phyloP scores from a whole-genome alignment of 2,888 invertebrate genomes.

The Congeria kusceri region DNA sequence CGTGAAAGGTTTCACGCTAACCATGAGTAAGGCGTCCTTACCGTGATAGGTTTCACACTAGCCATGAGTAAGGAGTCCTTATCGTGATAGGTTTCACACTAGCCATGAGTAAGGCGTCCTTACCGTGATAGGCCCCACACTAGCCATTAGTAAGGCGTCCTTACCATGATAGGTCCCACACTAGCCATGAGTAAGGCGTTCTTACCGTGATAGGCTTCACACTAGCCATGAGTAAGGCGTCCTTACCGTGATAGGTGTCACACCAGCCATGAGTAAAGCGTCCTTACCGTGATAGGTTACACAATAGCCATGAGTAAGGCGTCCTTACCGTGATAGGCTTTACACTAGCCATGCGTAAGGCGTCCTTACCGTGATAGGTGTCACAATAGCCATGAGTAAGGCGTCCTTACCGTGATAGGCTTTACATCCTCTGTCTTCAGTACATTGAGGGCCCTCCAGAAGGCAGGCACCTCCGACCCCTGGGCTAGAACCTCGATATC shows the following conservation, averaged over 20 bases:
- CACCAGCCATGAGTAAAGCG: too few species aligned
- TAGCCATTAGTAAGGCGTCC: too few species aligned
- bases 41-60: slow-evolving; percentile 47
- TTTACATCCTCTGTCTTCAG: slow-evolving; percentile 31
- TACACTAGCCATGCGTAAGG: background rate
- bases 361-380: too few species aligned
- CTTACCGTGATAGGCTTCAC: slow-evolving; percentile 46
- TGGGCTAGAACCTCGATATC: slow-evolving; percentile 94
- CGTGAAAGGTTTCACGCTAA: too few species aligned
- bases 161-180: too few species aligned
- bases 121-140: slow-evolving; percentile 48
- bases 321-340: slow-evolving; percentile 42
- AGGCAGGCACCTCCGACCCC: slow-evolving; percentile 93
- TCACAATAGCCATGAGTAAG: too few species aligned
- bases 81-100: too few species aligned
- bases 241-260: too few species aligned
- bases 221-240: too few species aligned
- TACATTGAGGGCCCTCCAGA: slow-evolving; percentile 90
- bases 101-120: background rate
- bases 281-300: slow-evolving; percentile 41
- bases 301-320: background rate
- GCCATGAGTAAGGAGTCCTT: too few species aligned
- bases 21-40: background rate
- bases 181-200: too few species aligned
- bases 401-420: slow-evolving; percentile 38